phyloP scores from a whole-genome alignment of 2,888 invertebrate species.

The Aleiodes testaceus region DNA sequence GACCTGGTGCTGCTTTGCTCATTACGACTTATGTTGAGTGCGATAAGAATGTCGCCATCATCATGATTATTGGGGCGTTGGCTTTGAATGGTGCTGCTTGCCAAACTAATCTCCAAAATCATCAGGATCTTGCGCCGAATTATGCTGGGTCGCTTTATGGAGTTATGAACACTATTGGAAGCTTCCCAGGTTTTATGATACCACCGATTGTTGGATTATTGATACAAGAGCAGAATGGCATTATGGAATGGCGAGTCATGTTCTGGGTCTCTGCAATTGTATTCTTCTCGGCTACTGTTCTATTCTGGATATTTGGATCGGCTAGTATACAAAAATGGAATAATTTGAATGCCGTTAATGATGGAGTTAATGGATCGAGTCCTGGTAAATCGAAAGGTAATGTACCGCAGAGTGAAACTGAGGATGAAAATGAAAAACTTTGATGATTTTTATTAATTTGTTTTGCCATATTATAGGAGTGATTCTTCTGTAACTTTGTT shows the following conservation, averaged over 20 bases:
- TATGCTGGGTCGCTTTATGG: constrained; percentile 71
- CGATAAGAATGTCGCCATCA: constrained; percentile 59
- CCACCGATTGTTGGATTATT: constrained; percentile 66
- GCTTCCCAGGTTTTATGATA: constrained; percentile 70
- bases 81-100: constrained; percentile 69
- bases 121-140: constrained; percentile 71
- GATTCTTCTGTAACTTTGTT: background rate
- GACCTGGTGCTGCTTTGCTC: constrained; percentile 75
- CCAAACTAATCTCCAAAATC: constrained; percentile 69
- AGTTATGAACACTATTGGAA: constrained; percentile 71
- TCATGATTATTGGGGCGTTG: constrained; percentile 65
- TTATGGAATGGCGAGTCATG: constrained; percentile 83
- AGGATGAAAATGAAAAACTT: constrained; percentile 64
- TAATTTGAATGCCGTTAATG: constrained; percentile 64
- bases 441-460: constrained; percentile 48
- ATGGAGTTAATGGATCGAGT: constrained; percentile 10
- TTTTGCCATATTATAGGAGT: background rate
- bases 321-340: constrained; percentile 85
- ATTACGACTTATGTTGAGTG: constrained; percentile 67
- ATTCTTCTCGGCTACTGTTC: constrained; percentile 80
- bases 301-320: constrained; percentile 83
- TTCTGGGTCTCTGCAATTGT: constrained; percentile 83
- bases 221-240: constrained; percentile 79
- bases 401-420: constrained; percentile 49
- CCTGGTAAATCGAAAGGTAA: constrained; percentile 64